A percentile compares a stretch with the other conserved stretches of the same genome.
These are phyloP conservation scores for Paralinhomoeus sp. DNA, from an alignment of 2,888 invertebrate species.

Conservation along the genomic window DNA sequence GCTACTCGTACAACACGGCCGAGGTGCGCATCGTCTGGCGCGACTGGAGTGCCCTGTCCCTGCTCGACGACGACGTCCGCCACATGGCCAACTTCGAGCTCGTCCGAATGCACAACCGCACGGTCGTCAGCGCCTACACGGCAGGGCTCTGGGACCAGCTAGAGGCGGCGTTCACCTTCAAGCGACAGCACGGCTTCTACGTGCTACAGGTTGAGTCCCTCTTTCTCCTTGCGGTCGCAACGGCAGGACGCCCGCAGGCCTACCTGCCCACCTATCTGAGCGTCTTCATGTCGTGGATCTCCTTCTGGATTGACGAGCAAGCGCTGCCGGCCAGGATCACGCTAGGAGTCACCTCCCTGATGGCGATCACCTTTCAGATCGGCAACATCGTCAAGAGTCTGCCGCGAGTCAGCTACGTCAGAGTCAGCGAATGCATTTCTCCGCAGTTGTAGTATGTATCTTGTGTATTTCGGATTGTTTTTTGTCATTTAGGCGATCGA, in stretches of 20 bases:
- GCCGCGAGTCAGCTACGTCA: constrained; percentile 21
- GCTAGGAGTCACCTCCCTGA: constrained; percentile 17
- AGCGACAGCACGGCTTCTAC: constrained; percentile 23
- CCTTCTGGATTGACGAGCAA: too few species aligned
- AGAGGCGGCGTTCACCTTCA: constrained; percentile 19
- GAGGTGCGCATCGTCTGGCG: constrained; percentile 16
- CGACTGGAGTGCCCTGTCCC: constrained; percentile 20
- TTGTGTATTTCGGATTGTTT: too few species aligned
- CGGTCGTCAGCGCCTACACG: constrained; percentile 13
- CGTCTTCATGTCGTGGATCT: too few species aligned
- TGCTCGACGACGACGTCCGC: constrained; percentile 16
- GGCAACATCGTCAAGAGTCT: constrained; percentile 24
- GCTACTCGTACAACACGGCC: constrained; percentile 20
- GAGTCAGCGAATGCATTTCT: too few species aligned
- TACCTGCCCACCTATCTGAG: too few species aligned
- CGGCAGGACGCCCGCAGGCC: too few species aligned
- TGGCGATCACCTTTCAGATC: constrained; percentile 23
- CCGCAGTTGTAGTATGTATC: too few species aligned
- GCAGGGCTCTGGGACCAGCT: constrained; percentile 24
- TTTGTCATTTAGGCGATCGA: too few species aligned
- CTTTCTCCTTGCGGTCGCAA: too few species aligned
- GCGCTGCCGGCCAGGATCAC: too few species aligned
- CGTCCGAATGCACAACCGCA: constrained; percentile 15
- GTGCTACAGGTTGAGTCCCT: constrained; percentile 23
- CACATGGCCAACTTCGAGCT: constrained; percentile 18